These are phyloP conservation scores for Sesamia inferens DNA, from an alignment of 2,888 invertebrate genomes.

Conservation along the genomic window DNA sequence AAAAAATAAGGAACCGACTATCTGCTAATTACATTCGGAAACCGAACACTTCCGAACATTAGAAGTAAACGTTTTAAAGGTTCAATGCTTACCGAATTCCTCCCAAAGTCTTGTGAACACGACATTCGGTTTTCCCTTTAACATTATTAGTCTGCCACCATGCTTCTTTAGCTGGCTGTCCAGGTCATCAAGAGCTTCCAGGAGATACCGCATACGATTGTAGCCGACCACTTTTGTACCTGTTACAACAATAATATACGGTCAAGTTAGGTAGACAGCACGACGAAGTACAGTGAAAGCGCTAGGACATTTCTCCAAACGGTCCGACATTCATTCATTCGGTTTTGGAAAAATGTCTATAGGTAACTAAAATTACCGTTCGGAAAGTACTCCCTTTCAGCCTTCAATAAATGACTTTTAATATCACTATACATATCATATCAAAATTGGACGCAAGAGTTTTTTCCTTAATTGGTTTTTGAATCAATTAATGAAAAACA, in stretches of 20 bases:
- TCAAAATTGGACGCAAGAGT: too few species aligned
- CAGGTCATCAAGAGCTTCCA: slow-evolving; percentile 92
- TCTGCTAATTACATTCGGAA: too few species aligned
- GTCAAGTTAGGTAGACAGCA: neutral
- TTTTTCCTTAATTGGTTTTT: too few species aligned
- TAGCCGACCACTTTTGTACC: slow-evolving; percentile 91
- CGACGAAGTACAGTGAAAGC: neutral
- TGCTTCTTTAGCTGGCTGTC: slow-evolving; percentile 89
- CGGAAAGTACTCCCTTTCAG: too few species aligned
- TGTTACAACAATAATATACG: slow-evolving; percentile 63
- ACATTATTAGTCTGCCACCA: slow-evolving; percentile 90
- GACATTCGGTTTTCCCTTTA: slow-evolving; percentile 90
- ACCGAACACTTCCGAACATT: neutral
- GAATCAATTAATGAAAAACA: too few species aligned
- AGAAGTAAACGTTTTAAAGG: neutral
- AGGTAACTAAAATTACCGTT: too few species aligned
- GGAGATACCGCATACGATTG: slow-evolving; percentile 92
- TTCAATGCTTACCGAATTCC: slow-evolving; percentile 82
- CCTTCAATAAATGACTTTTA: too few species aligned
- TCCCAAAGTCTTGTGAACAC: slow-evolving; percentile 90
- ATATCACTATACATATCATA: too few species aligned
- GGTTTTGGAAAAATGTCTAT: too few species aligned
- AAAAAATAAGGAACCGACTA: neutral
- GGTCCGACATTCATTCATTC: too few species aligned
- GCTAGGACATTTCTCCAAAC: too few species aligned